Evolutionary conservation across 2,797 vertebrate species (phyloP).

Genomic region (Periparus ater): DNA sequence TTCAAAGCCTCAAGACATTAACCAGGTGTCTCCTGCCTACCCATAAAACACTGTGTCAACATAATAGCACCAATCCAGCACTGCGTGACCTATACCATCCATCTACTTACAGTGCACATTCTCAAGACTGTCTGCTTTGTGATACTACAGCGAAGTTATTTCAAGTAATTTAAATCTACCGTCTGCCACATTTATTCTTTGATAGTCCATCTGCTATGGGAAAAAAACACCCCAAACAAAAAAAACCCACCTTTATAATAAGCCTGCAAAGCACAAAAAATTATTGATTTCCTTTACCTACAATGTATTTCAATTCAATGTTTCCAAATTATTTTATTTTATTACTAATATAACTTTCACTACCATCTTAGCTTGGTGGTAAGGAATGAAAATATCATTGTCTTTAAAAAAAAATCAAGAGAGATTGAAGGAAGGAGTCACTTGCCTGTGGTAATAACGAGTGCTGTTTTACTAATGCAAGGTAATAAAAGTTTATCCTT

Average conservation of each 20-base stretch:
- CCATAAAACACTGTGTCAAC: neutral
- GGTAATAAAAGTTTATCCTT: neutral
- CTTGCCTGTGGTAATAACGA: neutral
- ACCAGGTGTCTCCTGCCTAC: neutral
- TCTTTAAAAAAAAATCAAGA: neutral
- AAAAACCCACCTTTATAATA: neutral
- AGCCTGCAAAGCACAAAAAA: neutral
- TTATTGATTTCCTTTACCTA: neutral
- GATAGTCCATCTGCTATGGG: neutral
- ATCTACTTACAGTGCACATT: neutral
- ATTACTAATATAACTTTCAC: neutral
- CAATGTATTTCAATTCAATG: neutral
- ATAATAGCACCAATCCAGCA: neutral
- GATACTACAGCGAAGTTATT: neutral
- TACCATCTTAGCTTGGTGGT: neutral
- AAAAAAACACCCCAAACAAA: neutral
- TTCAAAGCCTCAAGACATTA: neutral
- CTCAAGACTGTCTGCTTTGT: neutral
- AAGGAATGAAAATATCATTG: neutral
- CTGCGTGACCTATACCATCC: neutral
- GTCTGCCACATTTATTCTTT: neutral
- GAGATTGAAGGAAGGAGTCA: neutral
- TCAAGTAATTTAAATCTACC: neutral
- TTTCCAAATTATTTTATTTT: neutral
- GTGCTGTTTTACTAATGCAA: neutral